These are phyloP conservation scores for Apamea epomidion DNA, from an alignment of 2,888 invertebrate species.

Conservation along the genomic window DNA sequence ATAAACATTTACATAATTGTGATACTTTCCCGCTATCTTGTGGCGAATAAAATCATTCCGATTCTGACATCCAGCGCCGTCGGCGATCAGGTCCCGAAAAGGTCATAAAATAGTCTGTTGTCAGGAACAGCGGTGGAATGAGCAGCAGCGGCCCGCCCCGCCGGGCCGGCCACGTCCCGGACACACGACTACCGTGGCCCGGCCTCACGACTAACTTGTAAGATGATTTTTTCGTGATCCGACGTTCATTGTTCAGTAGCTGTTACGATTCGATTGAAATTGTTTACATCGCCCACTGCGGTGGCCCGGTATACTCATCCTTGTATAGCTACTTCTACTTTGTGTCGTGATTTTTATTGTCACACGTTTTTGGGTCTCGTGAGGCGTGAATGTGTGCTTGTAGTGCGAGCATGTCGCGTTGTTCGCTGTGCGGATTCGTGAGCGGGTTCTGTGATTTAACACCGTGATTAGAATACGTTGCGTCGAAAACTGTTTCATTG, in stretches of 20 bases:
- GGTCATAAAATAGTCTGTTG: slow-evolving; percentile 65
- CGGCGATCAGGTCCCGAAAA: slow-evolving; percentile 62
- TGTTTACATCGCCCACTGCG: slow-evolving; percentile 80
- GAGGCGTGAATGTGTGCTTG: slow-evolving; percentile 26
- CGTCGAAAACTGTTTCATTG: slow-evolving; percentile 1
- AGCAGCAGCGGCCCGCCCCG: slow-evolving; percentile 58
- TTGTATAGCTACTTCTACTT: slow-evolving; percentile 19
- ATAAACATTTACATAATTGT: slow-evolving; percentile 49
- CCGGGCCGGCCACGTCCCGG: slow-evolving; percentile 36
- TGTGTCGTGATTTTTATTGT: slow-evolving; percentile 63
- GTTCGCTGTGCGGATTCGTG: slow-evolving; percentile 21
- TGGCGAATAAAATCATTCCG: slow-evolving; percentile 56
- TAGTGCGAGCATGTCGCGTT: slow-evolving; percentile 6
- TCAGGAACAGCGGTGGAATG: slow-evolving; percentile 54
- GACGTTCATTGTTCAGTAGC: slow-evolving; percentile 89
- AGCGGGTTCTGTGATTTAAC: slow-evolving; percentile 3
- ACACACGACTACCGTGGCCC: slow-evolving; percentile 85
- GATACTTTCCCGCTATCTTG: slow-evolving; percentile 34
- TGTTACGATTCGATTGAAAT: slow-evolving; percentile 87
- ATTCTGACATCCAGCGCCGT: slow-evolving; percentile 53
- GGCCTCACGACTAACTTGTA: slow-evolving; percentile 87
- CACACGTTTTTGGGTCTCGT: slow-evolving; percentile 58
- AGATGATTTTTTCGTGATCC: slow-evolving; percentile 90
- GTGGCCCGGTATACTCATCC: slow-evolving; percentile 70
- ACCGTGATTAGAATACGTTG: slow-evolving; percentile 18